phyloP scores from a whole-genome alignment of 2,797 vertebrate species.

The Epinephelus malabaricus region DNA sequence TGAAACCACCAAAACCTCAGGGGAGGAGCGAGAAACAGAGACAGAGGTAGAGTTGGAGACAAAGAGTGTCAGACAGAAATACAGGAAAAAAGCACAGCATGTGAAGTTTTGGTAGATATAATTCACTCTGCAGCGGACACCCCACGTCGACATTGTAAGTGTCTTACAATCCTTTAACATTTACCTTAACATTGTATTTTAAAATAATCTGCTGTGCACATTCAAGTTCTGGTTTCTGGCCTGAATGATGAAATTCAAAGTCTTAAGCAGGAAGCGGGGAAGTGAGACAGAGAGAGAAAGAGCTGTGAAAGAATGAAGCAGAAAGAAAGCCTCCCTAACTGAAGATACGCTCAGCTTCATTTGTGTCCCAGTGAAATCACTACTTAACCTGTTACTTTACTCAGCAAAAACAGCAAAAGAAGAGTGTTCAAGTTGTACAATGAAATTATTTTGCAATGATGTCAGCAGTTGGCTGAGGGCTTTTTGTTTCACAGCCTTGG shows the following conservation, averaged over 20 bases:
- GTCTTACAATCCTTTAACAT: background rate
- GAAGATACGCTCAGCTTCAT: background rate
- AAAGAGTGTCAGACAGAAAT: background rate
- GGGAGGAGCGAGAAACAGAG: background rate
- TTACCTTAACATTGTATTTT: background rate
- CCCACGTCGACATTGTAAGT: background rate
- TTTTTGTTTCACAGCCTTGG: background rate
- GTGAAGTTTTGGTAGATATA: background rate
- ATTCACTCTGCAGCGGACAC: background rate
- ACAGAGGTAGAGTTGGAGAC: too few relatives aligned
- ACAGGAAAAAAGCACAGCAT: background rate
- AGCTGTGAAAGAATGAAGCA: too few relatives aligned
- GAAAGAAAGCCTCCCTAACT: too few relatives aligned
- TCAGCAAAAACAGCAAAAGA: background rate
- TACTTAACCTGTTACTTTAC: background rate
- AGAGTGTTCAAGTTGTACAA: background rate
- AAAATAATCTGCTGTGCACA: background rate
- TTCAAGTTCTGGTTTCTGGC: background rate
- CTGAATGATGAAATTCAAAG: conserved; percentile 16
- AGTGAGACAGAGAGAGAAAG: too few relatives aligned
- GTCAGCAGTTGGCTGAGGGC: background rate
- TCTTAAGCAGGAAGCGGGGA: background rate
- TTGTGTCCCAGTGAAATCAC: background rate
- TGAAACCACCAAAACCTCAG: too few relatives aligned
- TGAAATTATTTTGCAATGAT: background rate